Conservation (phyloP, 1,140 invertebrate species). For the Solenopsis fugax region DNA sequence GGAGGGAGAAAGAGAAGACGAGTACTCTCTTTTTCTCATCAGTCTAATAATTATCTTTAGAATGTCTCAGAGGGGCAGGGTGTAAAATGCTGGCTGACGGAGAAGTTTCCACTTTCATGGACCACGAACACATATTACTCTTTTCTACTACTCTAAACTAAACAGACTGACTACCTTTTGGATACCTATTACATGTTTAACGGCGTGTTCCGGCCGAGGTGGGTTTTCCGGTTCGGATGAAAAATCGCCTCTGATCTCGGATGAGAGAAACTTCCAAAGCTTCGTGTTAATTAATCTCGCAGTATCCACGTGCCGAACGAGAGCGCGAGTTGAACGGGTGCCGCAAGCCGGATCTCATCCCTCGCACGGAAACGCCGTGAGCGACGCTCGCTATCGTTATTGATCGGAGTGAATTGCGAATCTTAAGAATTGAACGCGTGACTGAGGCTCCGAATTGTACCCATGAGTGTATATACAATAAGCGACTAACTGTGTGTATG, state of each 20-base stretch:
- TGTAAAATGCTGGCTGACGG: constrained; percentile 1
- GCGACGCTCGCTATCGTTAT: constrained; percentile 71
- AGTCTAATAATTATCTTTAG: constrained; percentile 1
- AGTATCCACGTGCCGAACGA: not conserved
- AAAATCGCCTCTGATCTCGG: too few species aligned
- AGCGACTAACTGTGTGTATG: constrained; percentile 64
- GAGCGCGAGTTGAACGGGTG: not conserved
- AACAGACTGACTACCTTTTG: constrained; percentile 84
- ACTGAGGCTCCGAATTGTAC: constrained; percentile 64
- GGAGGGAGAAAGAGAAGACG: not conserved
- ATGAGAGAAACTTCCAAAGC: not conserved
- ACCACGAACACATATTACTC: constrained; percentile 75
- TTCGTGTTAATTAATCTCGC: not conserved
- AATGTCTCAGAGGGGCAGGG: not conserved
- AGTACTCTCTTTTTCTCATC: not conserved
- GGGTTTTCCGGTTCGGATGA: not conserved
- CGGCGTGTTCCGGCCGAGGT: not conserved
- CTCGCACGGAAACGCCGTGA: constrained; percentile 54
- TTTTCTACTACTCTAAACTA: constrained; percentile 78
- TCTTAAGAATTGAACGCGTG: constrained; percentile 61
- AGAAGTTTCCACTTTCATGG: constrained; percentile 63
- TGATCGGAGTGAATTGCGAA: constrained; percentile 60
- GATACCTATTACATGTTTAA: constrained; percentile 76
- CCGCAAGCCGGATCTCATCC: too few species aligned
- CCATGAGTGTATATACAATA: constrained; percentile 76